Evolutionary conservation across 2,113 vertebrate species (phyloP).

Genomic region (Clarias magur): DNA sequence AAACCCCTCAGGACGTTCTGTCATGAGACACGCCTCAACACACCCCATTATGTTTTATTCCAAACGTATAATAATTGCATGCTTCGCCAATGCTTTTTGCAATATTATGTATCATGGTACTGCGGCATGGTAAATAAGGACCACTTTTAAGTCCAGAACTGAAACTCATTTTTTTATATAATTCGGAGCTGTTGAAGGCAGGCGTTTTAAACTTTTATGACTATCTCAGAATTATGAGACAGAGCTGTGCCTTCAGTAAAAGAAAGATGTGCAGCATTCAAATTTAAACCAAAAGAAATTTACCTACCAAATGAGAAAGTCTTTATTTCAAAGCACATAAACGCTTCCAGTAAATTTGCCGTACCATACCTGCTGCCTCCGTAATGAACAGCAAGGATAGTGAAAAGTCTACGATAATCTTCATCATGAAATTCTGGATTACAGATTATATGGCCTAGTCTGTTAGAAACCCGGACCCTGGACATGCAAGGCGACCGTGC

Average conservation of each 20-base stretch:
- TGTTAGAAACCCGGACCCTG: too few species aligned
- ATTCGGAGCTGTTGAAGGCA: not conserved
- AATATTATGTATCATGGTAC: not conserved
- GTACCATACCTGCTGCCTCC: not conserved
- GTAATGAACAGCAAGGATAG: not conserved
- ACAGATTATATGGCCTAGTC: not conserved
- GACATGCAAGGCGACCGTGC: too few species aligned
- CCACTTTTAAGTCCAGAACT: not conserved
- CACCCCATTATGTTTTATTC: not conserved
- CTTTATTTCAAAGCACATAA: not conserved
- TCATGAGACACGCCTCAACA: not conserved
- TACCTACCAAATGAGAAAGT: not conserved
- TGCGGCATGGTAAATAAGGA: not conserved
- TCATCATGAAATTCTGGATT: not conserved
- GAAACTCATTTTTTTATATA: not conserved
- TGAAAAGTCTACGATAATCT: not conserved
- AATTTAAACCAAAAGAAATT: not conserved
- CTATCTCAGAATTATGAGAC: not conserved
- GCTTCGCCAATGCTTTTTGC: not conserved
- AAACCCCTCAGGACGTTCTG: not conserved
- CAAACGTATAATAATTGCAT: not conserved
- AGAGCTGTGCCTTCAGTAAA: not conserved
- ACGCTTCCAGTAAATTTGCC: not conserved
- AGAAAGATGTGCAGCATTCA: not conserved
- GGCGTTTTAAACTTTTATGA: not conserved